Conservation (phyloP, 2,888 invertebrate species). For the Drosophila colorata region DNA sequence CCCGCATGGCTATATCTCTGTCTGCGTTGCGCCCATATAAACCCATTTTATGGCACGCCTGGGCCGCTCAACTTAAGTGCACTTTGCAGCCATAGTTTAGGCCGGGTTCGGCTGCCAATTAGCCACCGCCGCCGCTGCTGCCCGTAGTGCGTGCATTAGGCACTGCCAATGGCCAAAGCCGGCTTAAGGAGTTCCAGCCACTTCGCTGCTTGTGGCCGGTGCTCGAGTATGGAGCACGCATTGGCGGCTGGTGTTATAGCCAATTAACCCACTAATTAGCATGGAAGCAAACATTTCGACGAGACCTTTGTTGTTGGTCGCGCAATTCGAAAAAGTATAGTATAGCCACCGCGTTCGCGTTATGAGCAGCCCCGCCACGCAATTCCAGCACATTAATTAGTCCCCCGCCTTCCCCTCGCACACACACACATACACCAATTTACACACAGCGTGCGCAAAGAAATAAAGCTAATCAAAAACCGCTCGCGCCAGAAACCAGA, state of each 20-base stretch:
- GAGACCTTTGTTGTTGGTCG: constrained; percentile 37
- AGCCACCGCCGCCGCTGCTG: constrained; percentile 23
- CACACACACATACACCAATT: constrained; percentile 5
- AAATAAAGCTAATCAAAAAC: constrained; percentile 81
- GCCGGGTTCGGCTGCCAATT: constrained; percentile 51
- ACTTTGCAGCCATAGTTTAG: constrained; percentile 56
- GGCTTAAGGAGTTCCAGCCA: constrained; percentile 36
- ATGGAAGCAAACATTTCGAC: constrained; percentile 67
- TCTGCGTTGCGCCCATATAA: constrained; percentile 21
- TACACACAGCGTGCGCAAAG: constrained; percentile 45
- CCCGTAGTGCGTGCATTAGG: constrained; percentile 31
- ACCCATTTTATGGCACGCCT: constrained; percentile 55
- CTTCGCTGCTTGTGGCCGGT: constrained; percentile 15
- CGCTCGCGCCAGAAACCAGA: constrained; percentile 52
- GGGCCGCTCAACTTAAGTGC: constrained; percentile 67
- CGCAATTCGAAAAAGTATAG: constrained; percentile 54
- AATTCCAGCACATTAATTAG: constrained; percentile 76
- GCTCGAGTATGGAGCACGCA: constrained; percentile 22
- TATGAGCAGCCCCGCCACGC: constrained; percentile 44
- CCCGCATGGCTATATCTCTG: not conserved
- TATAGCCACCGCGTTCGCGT: constrained; percentile 35
- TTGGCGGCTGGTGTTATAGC: constrained; percentile 58
- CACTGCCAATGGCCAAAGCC: constrained; percentile 49
- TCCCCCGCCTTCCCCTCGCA: constrained; percentile 33
- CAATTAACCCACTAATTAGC: constrained; percentile 81